Base-by-base conservation (phyloP, 2,888 invertebrate genomes). In the Caenorhabditis afra region DNA sequence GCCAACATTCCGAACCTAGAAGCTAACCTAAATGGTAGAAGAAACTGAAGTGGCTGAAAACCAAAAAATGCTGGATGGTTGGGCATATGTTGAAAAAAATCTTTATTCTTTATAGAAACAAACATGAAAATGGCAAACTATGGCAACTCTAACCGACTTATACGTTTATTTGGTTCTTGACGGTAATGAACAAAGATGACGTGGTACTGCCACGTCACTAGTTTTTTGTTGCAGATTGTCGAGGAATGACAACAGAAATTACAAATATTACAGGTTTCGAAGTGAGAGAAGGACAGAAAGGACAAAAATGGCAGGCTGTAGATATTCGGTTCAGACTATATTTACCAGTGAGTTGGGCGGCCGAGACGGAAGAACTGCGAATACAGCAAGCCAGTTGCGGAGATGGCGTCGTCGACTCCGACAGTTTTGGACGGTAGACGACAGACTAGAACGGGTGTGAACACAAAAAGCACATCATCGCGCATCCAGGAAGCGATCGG, bases 381-480 rank as follows among this genome's bases (percentile, higher is more conserved):
- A 84, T 90, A 91, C 85, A 91, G 87, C 3, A 92, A 86, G 14
- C 91, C 91, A 12, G 91, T 91, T 5, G 91, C 89, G 14, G 91
- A 91, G 55, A 92, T 91, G 18, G 91, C 90, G 84, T 92, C 92
- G 18, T 91, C 91, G n/a, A 92, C 81, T 45, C 92, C 92, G 11
- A 92, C 85, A 11, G 92, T 92, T 82, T 91, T 91, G 44, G 90
- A 79, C 1, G 92, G 91, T 35, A 90, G 82, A 76, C 90, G 90
- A 84, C 92, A 92, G 16, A 92, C 91, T 45, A 92, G 87, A 7
- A 91, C 91, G 3, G 92, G 92, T 62, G 91, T 91, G 79, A 91
- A 91, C 39, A 90, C 90, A 87, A 92, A 92, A 22, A 91, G 81
- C 59, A 90, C 85, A 22, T 90, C 91, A 55, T 89, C 89, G 18